Conservation (phyloP, 2,888 invertebrate genomes). For the Amorpha juglandis region DNA sequence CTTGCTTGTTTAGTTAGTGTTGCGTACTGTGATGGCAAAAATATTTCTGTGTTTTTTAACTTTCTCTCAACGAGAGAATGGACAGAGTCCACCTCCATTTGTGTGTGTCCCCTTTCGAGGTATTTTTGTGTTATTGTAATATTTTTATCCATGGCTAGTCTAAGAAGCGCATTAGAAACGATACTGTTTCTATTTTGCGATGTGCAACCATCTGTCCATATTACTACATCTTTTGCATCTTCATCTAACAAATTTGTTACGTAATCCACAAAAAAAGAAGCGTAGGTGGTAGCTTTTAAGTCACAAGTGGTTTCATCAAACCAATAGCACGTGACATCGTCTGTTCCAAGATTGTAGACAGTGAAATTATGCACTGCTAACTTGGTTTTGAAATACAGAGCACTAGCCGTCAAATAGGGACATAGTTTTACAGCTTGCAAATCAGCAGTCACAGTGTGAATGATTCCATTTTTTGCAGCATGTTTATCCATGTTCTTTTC, state of each 20-base stretch:
- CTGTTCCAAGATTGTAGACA: constrained; percentile 41
- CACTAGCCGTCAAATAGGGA: constrained; percentile 42
- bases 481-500: constrained; percentile 42
- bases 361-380: constrained; percentile 48
- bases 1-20: no score
- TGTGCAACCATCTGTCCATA: not conserved
- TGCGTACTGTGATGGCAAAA: not conserved
- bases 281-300: no score
- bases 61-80: not conserved
- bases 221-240: constrained; percentile 37
- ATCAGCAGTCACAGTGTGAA: constrained; percentile 41
- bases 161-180: constrained; percentile 41
- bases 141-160: constrained; percentile 37
- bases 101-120: not conserved
- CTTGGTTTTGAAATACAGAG: constrained; percentile 48
- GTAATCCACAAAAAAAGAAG: no score
- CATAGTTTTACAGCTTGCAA: constrained; percentile 47
- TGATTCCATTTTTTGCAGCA: constrained; percentile 30
- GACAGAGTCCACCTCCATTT: not conserved
- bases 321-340: constrained; percentile 35
- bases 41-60: not conserved
- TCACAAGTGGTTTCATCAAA: constrained; percentile 32
- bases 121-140: constrained; percentile 29
- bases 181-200: constrained; percentile 43
- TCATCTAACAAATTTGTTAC: constrained; percentile 34